Conservation (phyloP, 2,797 vertebrate genomes). For the Hoplostethus atlanticus region DNA sequence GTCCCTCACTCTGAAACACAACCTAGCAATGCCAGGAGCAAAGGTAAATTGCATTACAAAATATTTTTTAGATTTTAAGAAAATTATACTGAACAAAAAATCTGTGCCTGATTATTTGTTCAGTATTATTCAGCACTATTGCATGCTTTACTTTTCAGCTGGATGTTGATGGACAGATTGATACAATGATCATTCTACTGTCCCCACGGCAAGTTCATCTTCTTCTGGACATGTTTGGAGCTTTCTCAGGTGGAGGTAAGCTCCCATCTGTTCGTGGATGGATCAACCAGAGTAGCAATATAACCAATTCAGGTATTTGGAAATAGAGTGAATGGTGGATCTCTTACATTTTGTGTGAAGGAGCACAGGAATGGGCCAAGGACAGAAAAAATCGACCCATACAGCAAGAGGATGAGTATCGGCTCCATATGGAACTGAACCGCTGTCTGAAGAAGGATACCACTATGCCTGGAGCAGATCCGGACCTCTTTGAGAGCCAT, state of each 20-base stretch:
- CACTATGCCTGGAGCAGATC: constrained; percentile 85
- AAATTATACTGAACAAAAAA: not conserved
- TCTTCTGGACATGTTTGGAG: constrained; percentile 93
- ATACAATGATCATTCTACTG: constrained; percentile 91
- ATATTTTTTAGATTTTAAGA: not conserved
- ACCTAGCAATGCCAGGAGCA: constrained; percentile 94
- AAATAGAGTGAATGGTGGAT: constrained; percentile 1
- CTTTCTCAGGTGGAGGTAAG: constrained; percentile 93
- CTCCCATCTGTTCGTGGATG: constrained; percentile 9
- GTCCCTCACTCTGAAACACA: constrained; percentile 95
- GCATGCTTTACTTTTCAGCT: constrained; percentile 82
- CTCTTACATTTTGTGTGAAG: constrained; percentile 70
- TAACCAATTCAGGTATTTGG: not conserved
- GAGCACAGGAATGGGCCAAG: constrained; percentile 89
- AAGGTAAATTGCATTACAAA: constrained; percentile 84
- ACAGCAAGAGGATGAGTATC: constrained; percentile 98
- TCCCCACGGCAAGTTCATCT: constrained; percentile 97
- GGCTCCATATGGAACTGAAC: constrained; percentile 96
- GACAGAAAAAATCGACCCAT: constrained; percentile 96
- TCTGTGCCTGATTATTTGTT: not conserved
- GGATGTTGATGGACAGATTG: constrained; percentile 94
- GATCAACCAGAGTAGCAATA: not conserved
- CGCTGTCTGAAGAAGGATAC: constrained; percentile 95
- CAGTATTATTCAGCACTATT: not conserved
- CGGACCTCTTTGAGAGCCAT: constrained; percentile 94